A percentile compares a stretch with the other conserved stretches of the same genome.
Conservation (phyloP, 2,113 vertebrate genomes). For the Madoqua kirkii region DNA sequence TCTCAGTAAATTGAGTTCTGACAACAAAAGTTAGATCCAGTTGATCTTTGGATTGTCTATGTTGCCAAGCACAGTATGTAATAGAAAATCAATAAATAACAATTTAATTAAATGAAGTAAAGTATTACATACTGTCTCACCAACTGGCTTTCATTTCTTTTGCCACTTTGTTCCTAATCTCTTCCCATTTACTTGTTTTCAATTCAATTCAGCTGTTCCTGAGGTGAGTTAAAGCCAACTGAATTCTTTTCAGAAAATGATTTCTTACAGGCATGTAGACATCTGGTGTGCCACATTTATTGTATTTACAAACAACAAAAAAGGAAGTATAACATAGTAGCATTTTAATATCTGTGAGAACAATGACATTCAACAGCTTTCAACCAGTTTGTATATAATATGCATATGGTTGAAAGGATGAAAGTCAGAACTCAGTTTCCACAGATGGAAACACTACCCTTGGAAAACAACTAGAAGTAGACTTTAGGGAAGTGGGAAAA, state of each 20-base stretch:
- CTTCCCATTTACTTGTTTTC: not conserved
- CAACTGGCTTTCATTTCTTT: not conserved
- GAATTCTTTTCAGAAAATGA: not conserved
- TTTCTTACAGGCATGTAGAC: not conserved
- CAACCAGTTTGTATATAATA: not conserved
- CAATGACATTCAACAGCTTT: conserved; percentile 22
- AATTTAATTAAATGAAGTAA: conserved; percentile 10
- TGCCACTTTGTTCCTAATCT: not conserved
- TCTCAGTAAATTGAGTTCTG: not conserved
- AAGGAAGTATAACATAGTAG: not conserved
- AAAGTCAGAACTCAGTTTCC: not conserved
- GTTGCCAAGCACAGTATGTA: not conserved
- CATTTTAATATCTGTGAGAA: not conserved
- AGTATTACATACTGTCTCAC: not conserved
- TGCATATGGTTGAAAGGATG: not conserved
- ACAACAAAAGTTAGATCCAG: not conserved
- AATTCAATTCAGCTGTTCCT: not conserved
- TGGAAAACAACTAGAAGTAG: not conserved
- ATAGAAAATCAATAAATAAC: not conserved
- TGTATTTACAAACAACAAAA: not conserved
- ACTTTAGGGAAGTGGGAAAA: not conserved
- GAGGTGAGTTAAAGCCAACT: not conserved
- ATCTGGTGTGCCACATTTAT: not conserved
- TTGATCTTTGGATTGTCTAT: not conserved
- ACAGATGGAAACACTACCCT: not conserved